These are phyloP conservation scores for Dromococcyx pavoninus DNA, from an alignment of 2,797 vertebrate genomes.

Conservation along the genomic window DNA sequence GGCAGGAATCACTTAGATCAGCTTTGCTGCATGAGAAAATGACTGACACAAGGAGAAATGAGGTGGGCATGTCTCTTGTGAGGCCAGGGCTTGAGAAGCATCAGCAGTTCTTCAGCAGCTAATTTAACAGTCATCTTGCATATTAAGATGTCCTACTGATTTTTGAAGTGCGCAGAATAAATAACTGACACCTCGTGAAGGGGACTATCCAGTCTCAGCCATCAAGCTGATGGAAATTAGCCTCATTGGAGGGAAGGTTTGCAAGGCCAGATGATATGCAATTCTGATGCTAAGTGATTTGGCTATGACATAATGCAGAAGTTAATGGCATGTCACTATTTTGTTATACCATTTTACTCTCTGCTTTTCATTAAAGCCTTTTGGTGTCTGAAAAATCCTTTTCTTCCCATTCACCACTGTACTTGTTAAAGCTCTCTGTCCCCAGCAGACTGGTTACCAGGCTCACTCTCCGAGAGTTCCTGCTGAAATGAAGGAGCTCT, in stretches of 20 bases:
- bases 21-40: background rate
- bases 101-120: background rate
- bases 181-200: constrained; percentile 11
- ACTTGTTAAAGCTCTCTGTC: background rate
- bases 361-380: constrained; percentile 17
- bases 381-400: background rate
- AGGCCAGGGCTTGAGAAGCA: background rate
- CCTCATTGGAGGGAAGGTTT: constrained; percentile 9
- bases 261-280: background rate
- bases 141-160: constrained; percentile 29
- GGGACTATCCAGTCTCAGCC: background rate
- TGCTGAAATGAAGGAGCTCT: background rate
- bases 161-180: constrained; percentile 31
- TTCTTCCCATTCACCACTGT: background rate
- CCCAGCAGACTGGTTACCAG: background rate
- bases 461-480: accelerated
- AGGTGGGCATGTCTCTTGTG: background rate
- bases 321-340: background rate
- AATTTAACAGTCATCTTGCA: background rate
- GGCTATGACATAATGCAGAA: background rate
- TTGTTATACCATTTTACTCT: background rate
- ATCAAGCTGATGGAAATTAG: constrained; percentile 30
- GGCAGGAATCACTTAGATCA: background rate
- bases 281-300: background rate
- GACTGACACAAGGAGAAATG: background rate